phyloP scores from a whole-genome alignment of 2,113 vertebrate genomes.

The Oncorhynchus gorbuscha region DNA sequence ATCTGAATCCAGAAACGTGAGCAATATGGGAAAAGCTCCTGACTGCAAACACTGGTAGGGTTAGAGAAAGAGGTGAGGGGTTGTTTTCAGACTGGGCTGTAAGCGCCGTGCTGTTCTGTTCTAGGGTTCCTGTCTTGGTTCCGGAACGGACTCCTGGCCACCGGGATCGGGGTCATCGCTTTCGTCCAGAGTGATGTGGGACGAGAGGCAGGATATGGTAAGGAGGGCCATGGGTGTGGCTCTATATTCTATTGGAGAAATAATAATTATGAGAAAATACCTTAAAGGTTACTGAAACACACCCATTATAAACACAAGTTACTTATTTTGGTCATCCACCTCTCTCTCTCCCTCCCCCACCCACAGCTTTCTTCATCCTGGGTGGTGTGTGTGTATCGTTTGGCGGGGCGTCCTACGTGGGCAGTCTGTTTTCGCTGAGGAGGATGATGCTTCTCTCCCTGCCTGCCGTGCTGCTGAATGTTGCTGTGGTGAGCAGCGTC shows the following conservation, averaged over 20 bases:
- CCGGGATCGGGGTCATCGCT: constrained; percentile 85
- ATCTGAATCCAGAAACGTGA: too few species aligned
- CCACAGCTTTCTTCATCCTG: constrained; percentile 86
- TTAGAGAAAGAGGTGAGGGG: too few species aligned
- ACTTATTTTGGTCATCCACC: not conserved
- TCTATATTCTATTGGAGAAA: not conserved
- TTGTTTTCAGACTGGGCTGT: not conserved
- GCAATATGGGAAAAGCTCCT: too few species aligned
- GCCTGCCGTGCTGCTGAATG: constrained; percentile 72
- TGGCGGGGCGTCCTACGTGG: constrained; percentile 77
- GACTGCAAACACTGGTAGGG: too few species aligned
- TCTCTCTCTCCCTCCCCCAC: constrained; percentile 5
- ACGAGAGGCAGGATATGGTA: constrained; percentile 85
- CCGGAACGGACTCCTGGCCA: constrained; percentile 85
- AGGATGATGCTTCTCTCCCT: constrained; percentile 82
- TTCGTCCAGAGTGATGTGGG: constrained; percentile 88
- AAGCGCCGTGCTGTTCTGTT: constrained; percentile 6
- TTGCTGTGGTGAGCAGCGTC: constrained; percentile 68
- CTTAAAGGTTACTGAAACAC: not conserved
- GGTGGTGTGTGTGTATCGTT: constrained; percentile 83
- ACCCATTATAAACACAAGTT: not conserved
- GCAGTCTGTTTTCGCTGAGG: constrained; percentile 77
- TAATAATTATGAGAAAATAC: not conserved
- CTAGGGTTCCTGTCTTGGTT: constrained; percentile 90
- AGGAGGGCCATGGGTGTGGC: not conserved